Base-by-base conservation (phyloP, 2,113 vertebrate species). In the Hystrix brachyura region DNA sequence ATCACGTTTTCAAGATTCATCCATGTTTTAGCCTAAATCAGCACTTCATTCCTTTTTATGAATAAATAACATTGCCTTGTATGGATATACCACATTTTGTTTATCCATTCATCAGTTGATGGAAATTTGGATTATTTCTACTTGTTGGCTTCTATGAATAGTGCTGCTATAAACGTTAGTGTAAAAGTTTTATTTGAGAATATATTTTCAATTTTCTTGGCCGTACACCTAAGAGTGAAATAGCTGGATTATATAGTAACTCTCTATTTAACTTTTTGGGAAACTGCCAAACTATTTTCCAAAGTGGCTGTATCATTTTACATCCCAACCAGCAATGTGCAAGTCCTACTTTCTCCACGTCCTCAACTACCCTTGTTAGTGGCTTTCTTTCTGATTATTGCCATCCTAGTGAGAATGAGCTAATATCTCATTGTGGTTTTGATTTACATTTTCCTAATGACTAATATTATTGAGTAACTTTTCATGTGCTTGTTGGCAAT, bases 371-470 rank as follows among this genome's bases (percentile, higher is more conserved):
- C 65, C 69, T 92, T 32, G 18, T 81, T 76, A 67, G 2, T 74
- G 34, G 59, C 62, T 95, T 27, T n/a, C 79, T 46, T 76, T 91
- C 83, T 51, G 64, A 38, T 84, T 62, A 23, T 62, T 60, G 79
- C 46, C 43, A 46, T 82, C 38, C 71, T 65, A 74, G 32, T 71
- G 14, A 8, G n/a, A 88, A 57, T 59, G 69, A 95, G 71, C 55
- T 55, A 46, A 72, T 82, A 91, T 71, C 74, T 91, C 60, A 65
- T 57, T 89, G 72, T 69, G 72, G 72, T 85, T 89, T 96, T 94
- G 57, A 83, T 94, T 89, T 97, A 78, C 53, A 65, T 96, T 90
- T 96, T 67, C 67, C 51, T 86, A 83, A 71, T 96, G 74, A 95
- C 48, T 62, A 90, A 95, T 71, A 81, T 69, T 55, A 51, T 94